phyloP scores from a whole-genome alignment of 2,797 vertebrate species.

The Takifugu rubripes region DNA sequence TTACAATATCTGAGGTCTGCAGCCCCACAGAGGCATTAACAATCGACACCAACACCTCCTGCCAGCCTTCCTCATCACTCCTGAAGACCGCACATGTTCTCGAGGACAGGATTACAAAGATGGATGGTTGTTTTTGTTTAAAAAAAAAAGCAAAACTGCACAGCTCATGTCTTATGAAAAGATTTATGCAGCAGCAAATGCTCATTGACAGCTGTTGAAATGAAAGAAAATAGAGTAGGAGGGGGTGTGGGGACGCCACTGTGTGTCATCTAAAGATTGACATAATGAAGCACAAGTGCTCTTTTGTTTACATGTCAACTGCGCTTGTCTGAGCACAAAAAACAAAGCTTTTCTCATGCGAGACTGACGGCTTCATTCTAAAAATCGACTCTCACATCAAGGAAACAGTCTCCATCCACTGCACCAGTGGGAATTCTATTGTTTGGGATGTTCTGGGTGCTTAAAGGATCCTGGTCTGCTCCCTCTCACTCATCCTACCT shows the following conservation, averaged over 20 bases:
- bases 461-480: not conserved
- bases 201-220: conserved; percentile 18
- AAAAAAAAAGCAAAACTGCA: not conserved
- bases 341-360: not conserved
- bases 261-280: conserved; percentile 1
- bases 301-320: conserved; percentile 3
- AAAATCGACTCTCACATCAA: not conserved
- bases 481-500: conserved; percentile 1
- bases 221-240: conserved; percentile 30
- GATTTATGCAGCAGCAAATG: conserved; percentile 13
- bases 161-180: not conserved
- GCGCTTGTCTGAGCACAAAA: too few species aligned
- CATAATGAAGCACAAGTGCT: not conserved
- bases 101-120: not conserved
- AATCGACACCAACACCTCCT: not conserved
- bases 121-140: not conserved
- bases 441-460: too few species aligned
- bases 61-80: not conserved
- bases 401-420: too few species aligned
- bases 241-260: not conserved
- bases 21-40: not conserved
- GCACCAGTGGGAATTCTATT: too few species aligned
- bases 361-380: not conserved
- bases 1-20: conserved; percentile 24
- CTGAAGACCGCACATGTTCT: not conserved